These are phyloP conservation scores for Limnephilus marmoratus DNA, from an alignment of 2,888 invertebrate species.

Conservation along the genomic window DNA sequence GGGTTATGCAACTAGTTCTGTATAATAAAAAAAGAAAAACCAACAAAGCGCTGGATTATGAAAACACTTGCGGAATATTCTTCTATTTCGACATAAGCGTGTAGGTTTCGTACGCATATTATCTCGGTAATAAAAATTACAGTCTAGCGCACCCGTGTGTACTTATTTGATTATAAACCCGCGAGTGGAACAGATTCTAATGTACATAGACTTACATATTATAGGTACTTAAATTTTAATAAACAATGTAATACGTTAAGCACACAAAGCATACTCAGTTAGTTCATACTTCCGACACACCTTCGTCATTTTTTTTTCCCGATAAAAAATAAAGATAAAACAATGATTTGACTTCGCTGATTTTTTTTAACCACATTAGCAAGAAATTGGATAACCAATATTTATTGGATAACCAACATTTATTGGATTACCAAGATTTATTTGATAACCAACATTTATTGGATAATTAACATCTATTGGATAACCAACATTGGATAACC, in stretches of 20 bases:
- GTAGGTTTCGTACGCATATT: background rate
- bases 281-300: background rate
- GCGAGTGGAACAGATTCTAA: background rate
- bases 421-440: too few relatives aligned
- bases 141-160: background rate
- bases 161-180: background rate
- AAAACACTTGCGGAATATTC: background rate
- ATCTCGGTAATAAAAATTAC: background rate
- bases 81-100: background rate
- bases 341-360: background rate
- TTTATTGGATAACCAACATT: too few relatives aligned
- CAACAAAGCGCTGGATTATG: background rate
- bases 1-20: too few relatives aligned
- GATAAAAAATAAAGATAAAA: background rate
- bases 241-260: background rate
- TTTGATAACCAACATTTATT: too few relatives aligned
- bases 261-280: too few relatives aligned
- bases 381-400: background rate
- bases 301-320: background rate
- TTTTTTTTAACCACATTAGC: too few relatives aligned
- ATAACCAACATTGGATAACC: too few relatives aligned
- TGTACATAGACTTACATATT: background rate
- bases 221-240: background rate
- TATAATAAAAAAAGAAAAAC: too few relatives aligned
- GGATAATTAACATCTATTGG: too few relatives aligned